Conservation (phyloP, 92 coral and sea anemone genomes). For the Heteractis magnifica region DNA sequence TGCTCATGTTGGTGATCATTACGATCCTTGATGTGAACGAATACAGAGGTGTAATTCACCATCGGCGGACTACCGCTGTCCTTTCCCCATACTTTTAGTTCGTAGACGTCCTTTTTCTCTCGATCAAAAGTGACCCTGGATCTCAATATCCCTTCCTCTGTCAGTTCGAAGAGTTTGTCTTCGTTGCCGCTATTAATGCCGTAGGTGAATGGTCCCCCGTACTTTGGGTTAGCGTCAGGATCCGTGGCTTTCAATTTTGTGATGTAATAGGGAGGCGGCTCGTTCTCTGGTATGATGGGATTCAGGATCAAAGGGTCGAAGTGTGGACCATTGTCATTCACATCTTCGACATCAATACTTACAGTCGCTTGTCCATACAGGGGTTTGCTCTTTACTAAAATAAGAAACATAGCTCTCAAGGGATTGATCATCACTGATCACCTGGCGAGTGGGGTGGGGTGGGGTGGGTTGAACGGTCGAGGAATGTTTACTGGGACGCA, state of each 20-base stretch:
- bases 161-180: slow-evolving; percentile 43
- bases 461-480: too few relatives aligned
- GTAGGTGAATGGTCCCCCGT: slow-evolving; percentile 79
- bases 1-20: slow-evolving; percentile 86
- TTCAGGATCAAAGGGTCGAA: slow-evolving; percentile 56
- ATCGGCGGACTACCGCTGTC: slow-evolving; percentile 72
- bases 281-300: slow-evolving; percentile 72
- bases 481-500: too few relatives aligned
- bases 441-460: too few relatives aligned
- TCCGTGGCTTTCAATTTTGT: slow-evolving; percentile 74
- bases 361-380: slow-evolving; percentile 84
- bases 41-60: slow-evolving; percentile 42
- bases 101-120: slow-evolving; percentile 58
- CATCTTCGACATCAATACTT: slow-evolving; percentile 62
- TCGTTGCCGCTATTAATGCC: slow-evolving; percentile 64
- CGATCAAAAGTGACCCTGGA: slow-evolving; percentile 72
- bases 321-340: slow-evolving; percentile 93
- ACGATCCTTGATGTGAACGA: slow-evolving; percentile 68
- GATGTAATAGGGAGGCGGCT: slow-evolving; percentile 53
- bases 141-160: slow-evolving; percentile 44
- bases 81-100: slow-evolving; percentile 62
- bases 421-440: neutral
- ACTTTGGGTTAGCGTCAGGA: slow-evolving; percentile 72
- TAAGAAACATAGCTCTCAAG: neutral
- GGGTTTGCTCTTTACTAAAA: neutral